These are phyloP conservation scores for Andinoacara biseriatus DNA, from an alignment of 2,113 vertebrate genomes.

Conservation along the genomic window DNA sequence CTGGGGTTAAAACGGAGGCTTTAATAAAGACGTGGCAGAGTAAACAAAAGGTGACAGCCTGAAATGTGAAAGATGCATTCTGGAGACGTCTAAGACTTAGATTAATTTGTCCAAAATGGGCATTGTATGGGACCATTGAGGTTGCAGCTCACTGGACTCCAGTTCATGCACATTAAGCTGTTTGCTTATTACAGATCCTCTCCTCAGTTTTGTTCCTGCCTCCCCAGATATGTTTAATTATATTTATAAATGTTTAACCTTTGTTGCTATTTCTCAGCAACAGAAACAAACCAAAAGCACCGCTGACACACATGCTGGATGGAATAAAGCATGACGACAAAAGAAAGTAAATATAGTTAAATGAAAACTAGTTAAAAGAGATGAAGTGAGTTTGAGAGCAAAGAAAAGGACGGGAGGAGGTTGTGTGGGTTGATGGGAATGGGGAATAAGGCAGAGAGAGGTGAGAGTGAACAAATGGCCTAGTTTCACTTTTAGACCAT, in stretches of 20 bases:
- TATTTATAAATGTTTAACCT: not conserved
- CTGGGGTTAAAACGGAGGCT: not conserved
- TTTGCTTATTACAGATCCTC: too few species aligned
- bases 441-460: constrained; percentile 33
- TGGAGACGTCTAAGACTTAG: not conserved
- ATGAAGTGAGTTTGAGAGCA: constrained; percentile 18
- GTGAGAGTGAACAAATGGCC: constrained; percentile 57
- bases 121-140: not conserved
- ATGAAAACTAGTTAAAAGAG: not conserved
- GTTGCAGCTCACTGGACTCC: not conserved
- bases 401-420: constrained; percentile 13
- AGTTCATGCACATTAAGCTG: not conserved
- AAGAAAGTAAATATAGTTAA: not conserved
- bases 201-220: not conserved
- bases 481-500: constrained; percentile 62
- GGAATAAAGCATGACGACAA: not conserved
- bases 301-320: not conserved
- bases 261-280: too few species aligned
- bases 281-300: too few species aligned
- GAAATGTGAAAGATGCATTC: not conserved
- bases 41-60: not conserved
- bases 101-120: not conserved
- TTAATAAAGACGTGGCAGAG: not conserved
- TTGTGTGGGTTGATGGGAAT: not conserved
- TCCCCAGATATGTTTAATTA: not conserved